Percentiles rank a stretch among this genome's conserved stretches.
Conservation (phyloP, 2,888 invertebrate genomes). For the Synanthedon myopaeformis region DNA sequence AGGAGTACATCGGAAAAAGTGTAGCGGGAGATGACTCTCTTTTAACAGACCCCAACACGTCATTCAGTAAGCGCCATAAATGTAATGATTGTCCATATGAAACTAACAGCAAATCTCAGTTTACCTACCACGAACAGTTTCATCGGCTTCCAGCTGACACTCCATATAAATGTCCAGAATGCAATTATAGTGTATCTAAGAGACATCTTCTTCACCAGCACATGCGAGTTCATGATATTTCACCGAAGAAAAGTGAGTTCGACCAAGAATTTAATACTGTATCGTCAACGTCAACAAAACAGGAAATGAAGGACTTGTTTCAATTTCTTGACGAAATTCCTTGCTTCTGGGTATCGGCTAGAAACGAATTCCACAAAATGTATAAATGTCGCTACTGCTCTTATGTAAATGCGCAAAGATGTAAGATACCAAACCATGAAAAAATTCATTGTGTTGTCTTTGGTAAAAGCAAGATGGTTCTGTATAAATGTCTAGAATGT, state of each 20-base stretch:
- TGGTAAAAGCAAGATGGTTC: constrained; percentile 64
- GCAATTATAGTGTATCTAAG: constrained; percentile 86
- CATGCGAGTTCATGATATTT: constrained; percentile 78
- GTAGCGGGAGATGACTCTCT: constrained; percentile 46
- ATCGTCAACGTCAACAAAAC: constrained; percentile 20
- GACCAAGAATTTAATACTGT: constrained; percentile 51
- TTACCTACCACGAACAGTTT: constrained; percentile 87
- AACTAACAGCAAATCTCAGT: constrained; percentile 88
- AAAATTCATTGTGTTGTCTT: constrained; percentile 75
- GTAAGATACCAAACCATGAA: constrained; percentile 86
- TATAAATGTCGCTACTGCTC: constrained; percentile 88
- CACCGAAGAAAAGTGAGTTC: constrained; percentile 50
- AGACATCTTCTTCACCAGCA: constrained; percentile 87
- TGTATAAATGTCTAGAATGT: constrained; percentile 80
- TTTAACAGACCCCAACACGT: constrained; percentile 25
- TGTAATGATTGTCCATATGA: constrained; percentile 87
- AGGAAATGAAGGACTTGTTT: constrained; percentile 22
- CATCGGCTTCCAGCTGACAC: constrained; percentile 78
- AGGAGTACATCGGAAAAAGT: constrained; percentile 65
- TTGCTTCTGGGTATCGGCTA: constrained; percentile 80
- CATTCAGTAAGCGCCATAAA: constrained; percentile 74
- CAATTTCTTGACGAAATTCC: constrained; percentile 73
- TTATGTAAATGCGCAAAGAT: constrained; percentile 83
- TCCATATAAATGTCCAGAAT: constrained; percentile 84
- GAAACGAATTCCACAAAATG: constrained; percentile 82